Evolutionary conservation across 2,113 vertebrate genomes (phyloP).

Genomic region (Pachyramphus minor): DNA sequence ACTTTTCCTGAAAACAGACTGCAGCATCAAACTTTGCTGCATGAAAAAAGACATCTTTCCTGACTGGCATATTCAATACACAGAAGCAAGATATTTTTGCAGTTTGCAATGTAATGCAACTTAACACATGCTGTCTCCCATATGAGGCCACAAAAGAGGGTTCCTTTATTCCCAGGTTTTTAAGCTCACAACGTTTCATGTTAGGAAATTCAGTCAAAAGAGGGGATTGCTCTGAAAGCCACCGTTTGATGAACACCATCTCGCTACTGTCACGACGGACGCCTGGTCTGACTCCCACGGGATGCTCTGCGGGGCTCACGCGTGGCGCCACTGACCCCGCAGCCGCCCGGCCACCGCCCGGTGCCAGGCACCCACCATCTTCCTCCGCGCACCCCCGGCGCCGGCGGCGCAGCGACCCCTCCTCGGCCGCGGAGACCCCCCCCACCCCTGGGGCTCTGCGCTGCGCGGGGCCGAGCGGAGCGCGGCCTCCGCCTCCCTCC

Average conservation of each 20-base stretch:
- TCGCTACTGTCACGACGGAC: fast-evolving
- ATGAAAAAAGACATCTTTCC: background rate
- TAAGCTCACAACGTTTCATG: fast-evolving
- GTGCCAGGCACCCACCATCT: background rate
- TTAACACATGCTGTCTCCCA: background rate
- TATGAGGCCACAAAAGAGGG: background rate
- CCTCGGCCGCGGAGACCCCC: background rate
- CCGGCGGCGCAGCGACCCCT: too few species aligned
- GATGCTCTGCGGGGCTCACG: background rate
- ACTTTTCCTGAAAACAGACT: background rate
- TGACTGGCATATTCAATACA: background rate
- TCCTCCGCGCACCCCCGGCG: background rate
- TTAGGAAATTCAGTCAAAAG: background rate
- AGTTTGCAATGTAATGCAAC: background rate
- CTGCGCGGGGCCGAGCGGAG: background rate
- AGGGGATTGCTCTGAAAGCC: background rate
- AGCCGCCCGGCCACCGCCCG: background rate
- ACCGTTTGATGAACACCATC: fast-evolving
- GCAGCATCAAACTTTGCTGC: background rate
- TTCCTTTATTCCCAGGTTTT: background rate
- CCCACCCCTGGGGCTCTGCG: background rate
- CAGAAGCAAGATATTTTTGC: background rate
- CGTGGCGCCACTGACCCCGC: background rate
- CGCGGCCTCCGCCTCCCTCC: background rate
- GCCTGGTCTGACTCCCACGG: background rate